Base-by-base conservation (phyloP, 2,888 invertebrate genomes). In the Phasia obesa region DNA sequence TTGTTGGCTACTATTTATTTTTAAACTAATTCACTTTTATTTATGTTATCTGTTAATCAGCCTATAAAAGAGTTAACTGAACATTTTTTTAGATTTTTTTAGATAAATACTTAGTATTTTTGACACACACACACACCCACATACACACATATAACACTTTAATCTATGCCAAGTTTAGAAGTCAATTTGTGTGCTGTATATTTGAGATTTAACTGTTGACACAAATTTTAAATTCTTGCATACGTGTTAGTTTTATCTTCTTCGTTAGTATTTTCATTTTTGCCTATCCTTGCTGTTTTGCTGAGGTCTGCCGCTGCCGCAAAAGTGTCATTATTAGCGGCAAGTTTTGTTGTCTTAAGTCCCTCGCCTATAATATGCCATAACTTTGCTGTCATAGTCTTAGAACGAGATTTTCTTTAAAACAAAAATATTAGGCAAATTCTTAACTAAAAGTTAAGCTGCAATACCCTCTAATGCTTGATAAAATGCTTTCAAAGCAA, bases 331-430 rank as follows among this genome's bases (percentile, higher is more conserved):
- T 55, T 70, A 75, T 77, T 25, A 44, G 31, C 6, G 13, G 6
- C 62, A 77, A 53, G 23, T 62, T 25, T 62, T 31, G 15, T 7
- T 62, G 13, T 69, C 23, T n/a, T 31, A 19, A 62, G 11, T 77
- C 77, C 70, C 77, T 17, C 47, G 77, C 23, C 62, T 47, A 35
- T 47, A 49, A 76, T 75, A 38, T 53, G 47, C n/a, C 35, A 69
- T 55, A 55, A 62, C 13, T n/a, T 21, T 57, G 49, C 1, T 31
- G 15, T 21, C n/a, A 21, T 21, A 21, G 42, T 44, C 17, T 31
- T 13, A 2, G 27, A 1, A 49, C 15, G 9, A 15, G 21, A 13
- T 13, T 17, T 47, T 47, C 17, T 47, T 6, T n/a, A 19, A 15
- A n/a, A 21, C 0, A n/a, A 53, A 11, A 53, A 53, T n/a, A 35